Conservation (phyloP, 2,797 vertebrate species). For the Melanotaenia nigrans region DNA sequence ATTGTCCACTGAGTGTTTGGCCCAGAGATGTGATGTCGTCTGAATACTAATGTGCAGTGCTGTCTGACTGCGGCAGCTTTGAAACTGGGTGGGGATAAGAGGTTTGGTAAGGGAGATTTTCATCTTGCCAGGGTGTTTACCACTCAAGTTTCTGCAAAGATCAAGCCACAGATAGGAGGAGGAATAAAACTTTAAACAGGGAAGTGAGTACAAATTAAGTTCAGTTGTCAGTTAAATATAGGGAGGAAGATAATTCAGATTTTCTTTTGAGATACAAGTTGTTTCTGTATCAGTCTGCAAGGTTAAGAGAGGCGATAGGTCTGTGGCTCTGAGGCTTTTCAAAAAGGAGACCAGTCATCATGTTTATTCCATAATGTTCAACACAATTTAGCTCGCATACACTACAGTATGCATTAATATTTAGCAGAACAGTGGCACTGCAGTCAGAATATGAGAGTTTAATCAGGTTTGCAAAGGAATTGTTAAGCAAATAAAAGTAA, state of each 20-base stretch:
- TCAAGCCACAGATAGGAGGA: constrained; percentile 19
- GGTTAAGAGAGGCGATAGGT: constrained; percentile 11
- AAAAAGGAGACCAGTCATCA: background rate
- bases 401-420: background rate
- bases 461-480: background rate
- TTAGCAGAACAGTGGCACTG: background rate
- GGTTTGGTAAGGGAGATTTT: constrained; percentile 28
- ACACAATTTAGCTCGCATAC: background rate
- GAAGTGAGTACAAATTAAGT: constrained; percentile 34
- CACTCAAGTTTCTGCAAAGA: constrained; percentile 14
- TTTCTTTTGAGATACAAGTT: constrained; percentile 29
- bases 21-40: constrained; percentile 41
- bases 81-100: constrained; percentile 1
- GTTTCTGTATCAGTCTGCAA: constrained; percentile 20
- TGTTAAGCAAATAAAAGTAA: background rate
- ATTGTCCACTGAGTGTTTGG: constrained; percentile 54
- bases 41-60: constrained; percentile 58
- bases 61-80: constrained; percentile 30
- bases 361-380: background rate
- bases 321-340: background rate
- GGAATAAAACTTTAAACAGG: constrained; percentile 32
- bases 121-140: constrained; percentile 3
- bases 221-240: constrained; percentile 42
- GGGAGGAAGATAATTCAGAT: constrained; percentile 24
- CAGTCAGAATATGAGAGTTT: background rate